Evolutionary conservation across 53 echinoderm and acorn worm genomes (phyloP), one percentile per base, ranked within the genome.

Genomic region (Holothuria scabra): DNA sequence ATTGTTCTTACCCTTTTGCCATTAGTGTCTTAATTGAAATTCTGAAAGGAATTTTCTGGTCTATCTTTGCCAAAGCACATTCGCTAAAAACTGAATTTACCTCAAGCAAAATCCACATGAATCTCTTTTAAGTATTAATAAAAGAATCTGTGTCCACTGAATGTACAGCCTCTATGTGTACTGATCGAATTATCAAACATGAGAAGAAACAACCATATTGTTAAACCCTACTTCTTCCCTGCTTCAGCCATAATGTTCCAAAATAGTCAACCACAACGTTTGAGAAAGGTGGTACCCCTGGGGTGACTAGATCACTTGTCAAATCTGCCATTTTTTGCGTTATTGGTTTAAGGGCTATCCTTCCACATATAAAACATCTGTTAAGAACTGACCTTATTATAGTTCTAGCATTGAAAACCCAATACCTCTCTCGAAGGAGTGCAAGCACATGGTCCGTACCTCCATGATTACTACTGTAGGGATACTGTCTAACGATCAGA

Each of bases 101-200:
- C 22, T 89, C 95, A 28, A 92, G 14, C 95, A 85, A 14, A 85
- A 92, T 31, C 93, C 69, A 66, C 28, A 92, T 67, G 46, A 86
- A 92, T 28, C 92, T 59, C 30, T 85, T 71, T 13, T 90, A 25
- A 13, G 65, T 71, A 67, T 92, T 86, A 0, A 92, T 63, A 34
- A 86, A 92, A 8, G 87, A 90, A 74, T 90, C 92, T 14, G 87
- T 84, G 1, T 84, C 82, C 56, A 84, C 4, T 0, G 87, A 76
- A 66, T 90, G 80, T 41, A 37, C 41, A 8, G 10, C 7, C 41
- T 41, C 41, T 41, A 41, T 10, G 10, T 41, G 41, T 41, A 41
- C 41, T 41, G 41, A 8, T 41, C 41, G 41, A 41, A 41, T 41
- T 41, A 41, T 41, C 41, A 41, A 41, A 41, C 41, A 10, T 41